Evolutionary conservation across 2,888 invertebrate genomes (phyloP), one percentile per base, ranked within the genome.

Genomic region (Aquatica leii): DNA sequence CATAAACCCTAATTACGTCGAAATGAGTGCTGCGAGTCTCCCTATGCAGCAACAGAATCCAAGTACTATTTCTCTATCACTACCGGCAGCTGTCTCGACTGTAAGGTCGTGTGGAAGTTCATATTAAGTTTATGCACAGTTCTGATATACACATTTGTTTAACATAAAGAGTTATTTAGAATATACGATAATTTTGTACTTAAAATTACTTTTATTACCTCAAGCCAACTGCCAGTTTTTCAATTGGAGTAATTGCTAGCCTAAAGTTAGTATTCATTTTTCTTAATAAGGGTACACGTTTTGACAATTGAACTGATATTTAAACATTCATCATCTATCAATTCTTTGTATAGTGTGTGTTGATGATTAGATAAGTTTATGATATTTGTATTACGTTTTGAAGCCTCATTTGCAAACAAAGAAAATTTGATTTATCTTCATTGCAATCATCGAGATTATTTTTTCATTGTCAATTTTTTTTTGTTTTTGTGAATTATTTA

Each of bases 401-500:
- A 21, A 12, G 37, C 6, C 59, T 54, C 53, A 60, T 60, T 60
- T 60, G 59, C 59, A 60, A 60, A 54, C 59, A 60, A 60, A 53
- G 54, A 60, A 24, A 46, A 48, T 37, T 31, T 35, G 37, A 18
- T 37, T 48, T 54, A 20, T n/a, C 11, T 37, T 37, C 12, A 12
- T 41, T 20, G 40, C n/a, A 20, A 24, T 40, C 14, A 24, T 21
- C 46, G 14, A 20, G 43, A 48, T 37, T 49, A 50, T 18, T 43
- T 53, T 43, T 52, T 53, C 17, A 24, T 15, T 41, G 53, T 43
- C 34, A 41, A 20, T 35, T 46, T 52, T 17, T n/a, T 58, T 41
- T 49, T 57, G 15, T 31, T 58, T 40, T 51, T 24, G 40, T 31
- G 9, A 31, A 31, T 9, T 31, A 31, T 31, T 31, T 9, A 6